Evolutionary conservation across 1,140 invertebrate species (phyloP).

Genomic region (Uloborus diversus): DNA sequence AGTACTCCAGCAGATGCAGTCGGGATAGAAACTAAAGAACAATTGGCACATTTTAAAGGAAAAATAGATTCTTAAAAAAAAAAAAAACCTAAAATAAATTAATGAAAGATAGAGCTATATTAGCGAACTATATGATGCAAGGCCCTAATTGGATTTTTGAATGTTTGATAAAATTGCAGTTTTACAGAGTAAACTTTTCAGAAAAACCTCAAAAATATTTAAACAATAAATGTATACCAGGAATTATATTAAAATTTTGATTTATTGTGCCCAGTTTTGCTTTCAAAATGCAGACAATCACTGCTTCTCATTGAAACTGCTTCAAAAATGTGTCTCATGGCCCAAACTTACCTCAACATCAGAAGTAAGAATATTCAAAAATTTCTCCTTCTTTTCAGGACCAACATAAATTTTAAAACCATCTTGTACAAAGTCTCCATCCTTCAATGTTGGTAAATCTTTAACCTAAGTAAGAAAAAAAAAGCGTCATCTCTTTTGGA

Average conservation of each 20-base stretch:
- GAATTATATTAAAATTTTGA: background rate
- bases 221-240: background rate
- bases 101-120: too few relatives aligned
- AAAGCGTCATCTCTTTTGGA: too few relatives aligned
- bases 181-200: background rate
- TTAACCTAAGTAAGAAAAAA: constrained; percentile 71
- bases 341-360: constrained; percentile 68
- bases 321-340: too few relatives aligned
- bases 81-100: too few relatives aligned
- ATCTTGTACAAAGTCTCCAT: constrained; percentile 99
- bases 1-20: constrained; percentile 98
- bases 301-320: too few relatives aligned
- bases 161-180: background rate
- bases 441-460: constrained; percentile 95
- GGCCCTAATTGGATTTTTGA: too few relatives aligned
- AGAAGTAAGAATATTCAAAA: constrained; percentile 90
- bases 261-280: too few relatives aligned
- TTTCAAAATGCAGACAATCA: too few relatives aligned
- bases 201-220: background rate
- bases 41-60: too few relatives aligned
- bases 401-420: constrained; percentile 93
- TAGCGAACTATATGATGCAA: too few relatives aligned
- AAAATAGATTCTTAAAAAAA: too few relatives aligned
- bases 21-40: constrained; percentile 84
- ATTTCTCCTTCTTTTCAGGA: constrained; percentile 89